These are phyloP conservation scores for Plecotus auritus DNA, from an alignment of 2,113 vertebrate genomes.

Conservation along the genomic window DNA sequence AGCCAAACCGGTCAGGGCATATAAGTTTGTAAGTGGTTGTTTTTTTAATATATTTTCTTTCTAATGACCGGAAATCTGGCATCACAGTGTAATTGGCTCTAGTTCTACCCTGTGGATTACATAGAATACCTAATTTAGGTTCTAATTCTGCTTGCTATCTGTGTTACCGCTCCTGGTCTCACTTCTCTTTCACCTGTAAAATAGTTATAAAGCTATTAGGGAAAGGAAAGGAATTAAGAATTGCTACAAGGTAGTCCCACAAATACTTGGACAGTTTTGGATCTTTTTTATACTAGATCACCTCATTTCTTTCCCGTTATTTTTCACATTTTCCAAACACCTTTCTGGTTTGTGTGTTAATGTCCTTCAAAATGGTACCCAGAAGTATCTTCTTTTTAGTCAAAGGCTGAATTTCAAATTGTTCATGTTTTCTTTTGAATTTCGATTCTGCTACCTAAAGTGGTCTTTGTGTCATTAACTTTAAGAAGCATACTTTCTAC, in stretches of 20 bases:
- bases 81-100: background rate
- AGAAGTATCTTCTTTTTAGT: background rate
- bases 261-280: background rate
- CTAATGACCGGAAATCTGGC: background rate
- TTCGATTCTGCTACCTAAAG: background rate
- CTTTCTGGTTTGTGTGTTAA: background rate
- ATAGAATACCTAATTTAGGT: background rate
- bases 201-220: background rate
- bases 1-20: too few species aligned
- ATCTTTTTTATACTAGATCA: background rate
- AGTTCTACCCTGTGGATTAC: background rate
- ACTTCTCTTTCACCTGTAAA: background rate
- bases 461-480: background rate
- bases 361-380: background rate
- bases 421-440: background rate
- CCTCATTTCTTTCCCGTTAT: background rate
- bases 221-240: background rate
- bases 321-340: background rate
- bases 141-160: background rate
- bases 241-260: too few species aligned
- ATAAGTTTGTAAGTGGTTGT: background rate
- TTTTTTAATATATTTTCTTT: background rate
- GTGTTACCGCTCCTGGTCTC: background rate
- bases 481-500: background rate
- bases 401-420: background rate